phyloP scores from a whole-genome alignment of 35 echinoderm and acorn worm species.

The Nesometra sesokonis region DNA sequence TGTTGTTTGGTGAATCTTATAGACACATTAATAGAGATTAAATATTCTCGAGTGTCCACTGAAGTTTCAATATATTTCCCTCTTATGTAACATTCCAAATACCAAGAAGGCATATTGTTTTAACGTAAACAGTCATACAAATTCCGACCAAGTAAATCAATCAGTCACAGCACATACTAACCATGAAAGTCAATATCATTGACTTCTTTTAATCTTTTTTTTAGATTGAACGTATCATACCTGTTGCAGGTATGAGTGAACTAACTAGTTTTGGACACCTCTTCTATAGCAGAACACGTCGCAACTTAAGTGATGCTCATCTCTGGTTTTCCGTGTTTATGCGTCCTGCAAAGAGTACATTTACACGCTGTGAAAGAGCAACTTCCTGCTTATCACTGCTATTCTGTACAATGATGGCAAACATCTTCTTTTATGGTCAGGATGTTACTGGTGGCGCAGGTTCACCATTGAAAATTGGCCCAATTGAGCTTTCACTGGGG shows the following conservation, averaged over 20 bases:
- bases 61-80: too few species aligned
- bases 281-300: slow-evolving; percentile 92
- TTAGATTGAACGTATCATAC: slow-evolving; percentile 86
- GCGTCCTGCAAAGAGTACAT: slow-evolving; percentile 69
- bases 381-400: slow-evolving; percentile 68
- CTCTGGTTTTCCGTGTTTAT: slow-evolving; percentile 90
- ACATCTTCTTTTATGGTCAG: slow-evolving; percentile 91
- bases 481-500: slow-evolving; percentile 56
- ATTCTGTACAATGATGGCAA: slow-evolving; percentile 90
- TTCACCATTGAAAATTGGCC: slow-evolving; percentile 52
- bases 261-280: slow-evolving; percentile 87
- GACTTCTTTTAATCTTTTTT: background rate
- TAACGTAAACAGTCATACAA: too few species aligned
- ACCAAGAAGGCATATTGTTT: too few species aligned
- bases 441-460: slow-evolving; percentile 43
- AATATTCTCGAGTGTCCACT: too few species aligned
- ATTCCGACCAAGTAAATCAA: too few species aligned
- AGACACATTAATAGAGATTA: too few species aligned
- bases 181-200: too few species aligned
- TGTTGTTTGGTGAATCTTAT: too few species aligned
- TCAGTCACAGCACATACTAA: too few species aligned
- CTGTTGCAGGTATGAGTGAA: slow-evolving; percentile 81
- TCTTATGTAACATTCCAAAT: too few species aligned
- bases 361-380: slow-evolving; percentile 58
- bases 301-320: slow-evolving; percentile 87